Base-by-base conservation (phyloP, 2,888 invertebrate genomes). In the Chouioia cunea region DNA sequence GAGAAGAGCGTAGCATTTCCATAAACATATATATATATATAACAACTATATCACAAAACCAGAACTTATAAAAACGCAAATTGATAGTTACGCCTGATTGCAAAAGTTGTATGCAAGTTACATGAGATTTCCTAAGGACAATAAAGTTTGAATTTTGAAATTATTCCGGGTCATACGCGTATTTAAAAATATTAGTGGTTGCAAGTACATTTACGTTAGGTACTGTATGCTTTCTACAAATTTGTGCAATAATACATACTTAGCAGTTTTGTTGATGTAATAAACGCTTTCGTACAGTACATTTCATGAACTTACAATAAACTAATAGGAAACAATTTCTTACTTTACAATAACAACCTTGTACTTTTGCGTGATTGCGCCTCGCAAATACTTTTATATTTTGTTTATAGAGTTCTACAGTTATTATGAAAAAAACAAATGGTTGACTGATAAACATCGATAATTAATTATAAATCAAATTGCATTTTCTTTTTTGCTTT, bases 321-420 rank as follows among this genome's bases (percentile, higher is more conserved):
- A 73, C 68, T 73, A 74, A 74, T 70, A 60, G 73, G 66, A 74
- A 72, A 72, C 73, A 59, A 71, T 68, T 71, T 71, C 70, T 76
- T 73, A 74, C 59, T 73, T 73, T 74, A 70, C 47, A 71, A 71
- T 71, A 74, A 74, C 65, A 72, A 72, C 72, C 73, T 74, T 74
- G 63, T 65, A 74, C 43, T 58, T 57, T 68, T 74, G 47, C 43
- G 58, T 63, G 59, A 64, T 69, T 69, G 69, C 53, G 15, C 16
- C 66, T 63, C 46, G 23, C 63, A 22, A 70, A 58, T 63, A 59
- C 53, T 70, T 70, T 70, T 44, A 48, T 58, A 12, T 27, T 10
- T 59, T 68, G 54, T 60, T 68, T 6, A 27, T 27, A 4, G 27
- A 27, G 6, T 27, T 27, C 27, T 69, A 65, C 65, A 72, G 65